A percentile compares a stretch with the other conserved stretches of the same genome.
phyloP scores from a whole-genome alignment of 2,888 invertebrate species.

The Chymomyza caudatula region DNA sequence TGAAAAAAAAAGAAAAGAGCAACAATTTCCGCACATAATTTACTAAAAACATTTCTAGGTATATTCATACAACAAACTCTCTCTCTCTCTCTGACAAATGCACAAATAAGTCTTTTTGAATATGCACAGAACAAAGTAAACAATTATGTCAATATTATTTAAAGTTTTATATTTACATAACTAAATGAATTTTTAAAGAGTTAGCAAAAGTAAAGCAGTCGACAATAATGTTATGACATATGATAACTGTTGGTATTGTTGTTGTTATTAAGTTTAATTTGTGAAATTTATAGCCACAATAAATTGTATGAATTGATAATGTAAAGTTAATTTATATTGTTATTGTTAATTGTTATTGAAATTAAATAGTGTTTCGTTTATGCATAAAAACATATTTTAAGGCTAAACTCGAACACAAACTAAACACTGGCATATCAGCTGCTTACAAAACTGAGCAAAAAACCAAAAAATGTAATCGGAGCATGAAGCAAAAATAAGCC shows the following conservation, averaged over 20 bases:
- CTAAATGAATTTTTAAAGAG: conserved; percentile 19
- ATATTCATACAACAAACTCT: not conserved
- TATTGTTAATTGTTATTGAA: conserved; percentile 55
- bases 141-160: not conserved
- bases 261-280: conserved; percentile 2
- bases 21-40: too few relatives aligned
- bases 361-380: conserved; percentile 23
- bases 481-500: conserved; percentile 8
- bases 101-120: conserved; percentile 13
- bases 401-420: not conserved
- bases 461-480: not conserved
- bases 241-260: conserved; percentile 31
- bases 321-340: not conserved
- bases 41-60: too few relatives aligned
- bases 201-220: conserved; percentile 29
- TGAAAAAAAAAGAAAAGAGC: too few relatives aligned
- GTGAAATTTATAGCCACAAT: not conserved
- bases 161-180: not conserved
- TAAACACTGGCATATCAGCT: conserved; percentile 25
- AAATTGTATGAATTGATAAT: not conserved
- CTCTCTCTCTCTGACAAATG: conserved; percentile 3
- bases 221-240: conserved; percentile 59
- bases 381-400: not conserved
- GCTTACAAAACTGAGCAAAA: not conserved
- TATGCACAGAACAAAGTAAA: conserved; percentile 1